Evolutionary conservation across 2,888 invertebrate species (phyloP), one percentile per base, ranked within the genome.

Genomic region (Eristalinus sepulchralis): DNA sequence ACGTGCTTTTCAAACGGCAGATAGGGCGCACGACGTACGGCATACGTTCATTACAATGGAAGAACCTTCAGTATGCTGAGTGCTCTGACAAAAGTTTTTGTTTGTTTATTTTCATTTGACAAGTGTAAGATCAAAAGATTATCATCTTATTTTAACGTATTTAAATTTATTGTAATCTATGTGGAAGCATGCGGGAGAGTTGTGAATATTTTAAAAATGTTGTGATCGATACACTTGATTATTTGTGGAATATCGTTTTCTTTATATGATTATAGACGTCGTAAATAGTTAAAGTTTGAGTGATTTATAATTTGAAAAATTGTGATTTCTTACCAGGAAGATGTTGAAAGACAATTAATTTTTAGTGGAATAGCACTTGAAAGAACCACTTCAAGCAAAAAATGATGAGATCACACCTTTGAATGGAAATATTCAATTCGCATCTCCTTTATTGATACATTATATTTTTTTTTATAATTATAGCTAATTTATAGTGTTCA

Each of bases 101-200:
- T 47, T 27, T 20, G 31, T 66, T 75, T 17, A 53, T 24, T 73
- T 33, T 59, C 20, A 39, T 55, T 39, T 31, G 3, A 36, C 4
- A 55, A 57, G 57, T 57, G 36, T 57, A 39, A 57, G 55, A 66
- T 34, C 57, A 55, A 33, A 39, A 36, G 22, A 47, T 47, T 47
- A 47, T 47, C 47, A 17, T 47, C 17, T 47, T 17, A 39, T 60
- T 71, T 71, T 17, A 36, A 17, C 47, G 8, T 47, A 47, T 60
- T 31, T 20, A 10, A 31, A 39, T 60, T 39, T 10, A 71, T 27
- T 66, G 66, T n/a, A 66, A 57, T 75, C 36, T 39, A 66, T 57
- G 57, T 24, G 20, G 55, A 57, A 72, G 22, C 62, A 13, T 39
- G 34, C 10, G n/a, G n/a, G 33, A 20, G 24, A 53, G 34, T 24